Conservation (phyloP, 2,113 vertebrate genomes). For the Silurus glanis region DNA sequence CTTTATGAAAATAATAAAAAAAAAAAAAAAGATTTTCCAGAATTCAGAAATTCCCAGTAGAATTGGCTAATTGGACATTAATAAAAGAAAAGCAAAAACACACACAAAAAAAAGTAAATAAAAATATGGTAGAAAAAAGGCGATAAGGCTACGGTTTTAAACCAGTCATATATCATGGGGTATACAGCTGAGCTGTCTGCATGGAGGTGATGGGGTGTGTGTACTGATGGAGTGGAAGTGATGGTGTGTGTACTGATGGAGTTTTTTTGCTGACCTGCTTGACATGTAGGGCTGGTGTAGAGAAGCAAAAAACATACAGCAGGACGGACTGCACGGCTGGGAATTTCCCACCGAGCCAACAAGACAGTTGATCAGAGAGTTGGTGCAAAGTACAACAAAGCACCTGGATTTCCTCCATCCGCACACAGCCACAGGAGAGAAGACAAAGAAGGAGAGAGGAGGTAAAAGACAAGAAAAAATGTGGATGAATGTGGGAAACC, state of each 20-base stretch:
- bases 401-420: slow-evolving; percentile 44
- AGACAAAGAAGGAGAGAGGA: slow-evolving; percentile 31
- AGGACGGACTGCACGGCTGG: slow-evolving; percentile 32
- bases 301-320: slow-evolving; percentile 20
- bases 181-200: neutral
- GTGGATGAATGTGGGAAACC: neutral
- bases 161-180: neutral
- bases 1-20: neutral
- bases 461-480: slow-evolving; percentile 31
- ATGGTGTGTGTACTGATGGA: neutral
- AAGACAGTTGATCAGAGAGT: slow-evolving; percentile 39
- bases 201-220: neutral
- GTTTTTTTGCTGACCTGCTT: slow-evolving; percentile 18
- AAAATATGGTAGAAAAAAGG: neutral
- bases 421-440: neutral
- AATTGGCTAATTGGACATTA: neutral
- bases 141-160: neutral
- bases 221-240: neutral
- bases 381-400: slow-evolving; percentile 45
- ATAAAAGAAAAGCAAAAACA: neutral
- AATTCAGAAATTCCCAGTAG: neutral
- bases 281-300: slow-evolving; percentile 12
- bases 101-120: neutral
- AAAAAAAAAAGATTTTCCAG: neutral
- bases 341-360: slow-evolving; percentile 49